Evolutionary conservation across 2,888 invertebrate species (phyloP).

Genomic region (Synergus gifuensis): DNA sequence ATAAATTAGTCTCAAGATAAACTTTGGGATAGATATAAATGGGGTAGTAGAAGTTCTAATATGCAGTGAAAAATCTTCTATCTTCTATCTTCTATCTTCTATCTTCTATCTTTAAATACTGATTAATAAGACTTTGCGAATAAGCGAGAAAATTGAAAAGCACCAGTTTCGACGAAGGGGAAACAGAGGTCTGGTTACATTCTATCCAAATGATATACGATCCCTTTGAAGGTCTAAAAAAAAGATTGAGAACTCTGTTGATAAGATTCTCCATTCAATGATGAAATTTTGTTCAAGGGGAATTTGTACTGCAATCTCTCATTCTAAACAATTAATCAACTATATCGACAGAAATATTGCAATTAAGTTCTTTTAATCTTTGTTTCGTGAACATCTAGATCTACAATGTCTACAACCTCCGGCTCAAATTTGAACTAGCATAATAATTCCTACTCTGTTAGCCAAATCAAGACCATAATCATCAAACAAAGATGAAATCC

Average conservation of each 20-base stretch:
- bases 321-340: not conserved
- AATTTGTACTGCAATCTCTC: not conserved
- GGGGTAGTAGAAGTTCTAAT: not conserved
- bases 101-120: not conserved
- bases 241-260: not conserved
- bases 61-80: not conserved
- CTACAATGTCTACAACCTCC: not conserved
- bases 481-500: conserved; percentile 3
- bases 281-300: not conserved
- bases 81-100: not conserved
- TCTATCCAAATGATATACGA: not conserved
- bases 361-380: too few species aligned
- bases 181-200: not conserved
- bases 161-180: not conserved
- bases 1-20: not conserved
- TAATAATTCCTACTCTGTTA: not conserved
- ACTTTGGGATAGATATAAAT: not conserved
- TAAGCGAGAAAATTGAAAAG: not conserved
- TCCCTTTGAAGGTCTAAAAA: not conserved
- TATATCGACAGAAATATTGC: not conserved
- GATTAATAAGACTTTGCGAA: not conserved
- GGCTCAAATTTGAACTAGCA: not conserved
- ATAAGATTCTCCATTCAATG: not conserved
- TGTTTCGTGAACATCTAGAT: not conserved
- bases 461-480: not conserved